phyloP scores from a whole-genome alignment of 2,888 invertebrate species.

The Seladonia tumulorum region DNA sequence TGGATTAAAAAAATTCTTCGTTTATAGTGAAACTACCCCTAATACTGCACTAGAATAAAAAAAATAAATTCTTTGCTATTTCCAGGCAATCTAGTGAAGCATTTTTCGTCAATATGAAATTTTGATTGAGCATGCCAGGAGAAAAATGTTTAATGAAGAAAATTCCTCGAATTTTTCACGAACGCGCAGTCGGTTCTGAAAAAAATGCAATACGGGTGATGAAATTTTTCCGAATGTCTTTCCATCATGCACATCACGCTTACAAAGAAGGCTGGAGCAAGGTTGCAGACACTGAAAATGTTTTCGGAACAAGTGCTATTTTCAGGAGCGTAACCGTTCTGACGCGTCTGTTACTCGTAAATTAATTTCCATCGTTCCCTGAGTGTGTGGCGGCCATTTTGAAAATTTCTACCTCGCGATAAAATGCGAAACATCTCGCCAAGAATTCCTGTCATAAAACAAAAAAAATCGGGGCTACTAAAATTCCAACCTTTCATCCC shows the following conservation, averaged over 20 bases:
- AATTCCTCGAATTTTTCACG: not conserved
- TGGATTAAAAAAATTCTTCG: not conserved
- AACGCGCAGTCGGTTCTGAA: not conserved
- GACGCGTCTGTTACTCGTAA: conserved; percentile 30
- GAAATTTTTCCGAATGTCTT: conserved; percentile 9
- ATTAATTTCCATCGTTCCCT: conserved; percentile 23
- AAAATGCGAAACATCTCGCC: not conserved
- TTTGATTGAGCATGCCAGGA: not conserved
- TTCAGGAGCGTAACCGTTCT: conserved; percentile 59
- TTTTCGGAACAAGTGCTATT: conserved; percentile 70
- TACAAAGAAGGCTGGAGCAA: conserved; percentile 15
- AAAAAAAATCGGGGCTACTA: not conserved
- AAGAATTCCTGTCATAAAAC: not conserved
- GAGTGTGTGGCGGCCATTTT: not conserved
- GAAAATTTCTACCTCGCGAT: not conserved
- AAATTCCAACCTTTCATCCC: not conserved
- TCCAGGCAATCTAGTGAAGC: not conserved
- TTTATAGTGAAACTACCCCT: not conserved
- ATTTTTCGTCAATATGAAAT: not conserved
- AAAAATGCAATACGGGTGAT: not conserved
- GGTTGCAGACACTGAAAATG: conserved; percentile 63
- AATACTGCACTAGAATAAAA: not conserved
- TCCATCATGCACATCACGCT: not conserved
- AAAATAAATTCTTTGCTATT: not conserved
- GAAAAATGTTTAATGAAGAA: not conserved